These are phyloP conservation scores for Pseudococcus jackbeardsleyi DNA, from an alignment of 2,888 invertebrate genomes.

Conservation along the genomic window DNA sequence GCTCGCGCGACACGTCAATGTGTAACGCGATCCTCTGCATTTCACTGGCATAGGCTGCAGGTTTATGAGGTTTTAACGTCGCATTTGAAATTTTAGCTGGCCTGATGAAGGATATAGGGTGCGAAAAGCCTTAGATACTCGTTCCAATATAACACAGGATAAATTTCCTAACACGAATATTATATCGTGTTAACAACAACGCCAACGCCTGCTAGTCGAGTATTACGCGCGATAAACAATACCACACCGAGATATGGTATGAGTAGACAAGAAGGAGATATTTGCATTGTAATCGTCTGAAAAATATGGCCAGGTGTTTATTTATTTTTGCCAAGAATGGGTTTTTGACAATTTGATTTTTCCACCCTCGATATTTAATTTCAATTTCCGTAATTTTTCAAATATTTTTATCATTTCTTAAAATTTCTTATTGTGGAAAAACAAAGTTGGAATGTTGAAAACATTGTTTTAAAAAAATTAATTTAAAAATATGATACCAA, in stretches of 20 bases:
- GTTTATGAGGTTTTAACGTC: not conserved
- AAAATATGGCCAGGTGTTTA: no score
- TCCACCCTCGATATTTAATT: no score
- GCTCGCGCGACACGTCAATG: not conserved
- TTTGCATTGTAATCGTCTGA: no score
- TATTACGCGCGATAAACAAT: not conserved
- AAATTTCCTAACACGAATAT: slow-evolving; percentile 39
- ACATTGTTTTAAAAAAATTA: no score
- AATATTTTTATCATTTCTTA: no score
- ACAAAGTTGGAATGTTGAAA: no score
- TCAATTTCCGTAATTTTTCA: no score
- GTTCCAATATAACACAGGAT: not conserved
- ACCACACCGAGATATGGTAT: not conserved
- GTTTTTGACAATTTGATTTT: no score
- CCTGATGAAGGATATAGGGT: not conserved
- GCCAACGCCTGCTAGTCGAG: not conserved
- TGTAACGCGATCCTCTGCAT: not conserved
- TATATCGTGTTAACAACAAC: slow-evolving; percentile 36
- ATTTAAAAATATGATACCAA: no score
- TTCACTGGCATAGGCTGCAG: not conserved
- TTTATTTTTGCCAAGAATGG: no score
- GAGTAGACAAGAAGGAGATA: no score
- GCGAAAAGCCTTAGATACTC: not conserved
- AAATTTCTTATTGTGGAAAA: no score
- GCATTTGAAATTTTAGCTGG: not conserved